Conservation (phyloP, 1,140 invertebrate genomes). For the Choristoneura fumiferana region DNA sequence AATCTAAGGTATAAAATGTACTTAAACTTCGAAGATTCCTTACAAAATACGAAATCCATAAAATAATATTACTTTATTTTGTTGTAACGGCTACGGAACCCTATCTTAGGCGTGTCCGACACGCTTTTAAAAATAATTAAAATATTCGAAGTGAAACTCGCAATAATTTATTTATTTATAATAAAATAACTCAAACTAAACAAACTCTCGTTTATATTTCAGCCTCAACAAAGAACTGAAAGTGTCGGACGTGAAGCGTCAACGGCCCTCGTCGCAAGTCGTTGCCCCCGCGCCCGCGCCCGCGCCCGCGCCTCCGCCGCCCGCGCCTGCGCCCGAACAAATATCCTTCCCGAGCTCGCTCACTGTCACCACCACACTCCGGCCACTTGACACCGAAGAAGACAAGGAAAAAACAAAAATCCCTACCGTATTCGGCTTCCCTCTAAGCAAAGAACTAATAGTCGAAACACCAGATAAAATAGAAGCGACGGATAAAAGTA, state of each 20-base stretch:
- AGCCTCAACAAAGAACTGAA: slow-evolving; percentile 65
- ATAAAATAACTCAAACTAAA: too few species aligned
- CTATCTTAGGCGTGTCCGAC: too few species aligned
- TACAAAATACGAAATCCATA: too few species aligned
- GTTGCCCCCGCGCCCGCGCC: slow-evolving; percentile 3
- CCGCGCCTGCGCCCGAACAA: slow-evolving; percentile 36
- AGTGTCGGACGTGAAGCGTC: slow-evolving; percentile 53
- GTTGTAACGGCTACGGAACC: too few species aligned
- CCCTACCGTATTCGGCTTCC: slow-evolving; percentile 38
- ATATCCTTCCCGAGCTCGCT: slow-evolving; percentile 66
- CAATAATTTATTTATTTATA: too few species aligned
- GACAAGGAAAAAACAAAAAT: slow-evolving; percentile 40
- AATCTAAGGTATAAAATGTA: too few species aligned
- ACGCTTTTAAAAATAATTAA: too few species aligned
- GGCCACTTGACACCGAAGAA: slow-evolving; percentile 30
- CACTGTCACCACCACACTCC: slow-evolving; percentile 59
- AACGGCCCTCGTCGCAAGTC: slow-evolving; percentile 41
- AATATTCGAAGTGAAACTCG: too few species aligned
- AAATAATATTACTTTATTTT: too few species aligned
- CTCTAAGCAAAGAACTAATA: slow-evolving; percentile 46
- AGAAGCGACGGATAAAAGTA: slow-evolving; percentile 38
- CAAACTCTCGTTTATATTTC: slow-evolving; percentile 37
- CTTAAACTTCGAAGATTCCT: too few species aligned
- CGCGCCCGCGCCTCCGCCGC: slow-evolving; percentile 10
- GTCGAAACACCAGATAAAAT: slow-evolving; percentile 55